Base-by-base conservation (phyloP, 2,888 invertebrate genomes). In the Stomorhina lunata region DNA sequence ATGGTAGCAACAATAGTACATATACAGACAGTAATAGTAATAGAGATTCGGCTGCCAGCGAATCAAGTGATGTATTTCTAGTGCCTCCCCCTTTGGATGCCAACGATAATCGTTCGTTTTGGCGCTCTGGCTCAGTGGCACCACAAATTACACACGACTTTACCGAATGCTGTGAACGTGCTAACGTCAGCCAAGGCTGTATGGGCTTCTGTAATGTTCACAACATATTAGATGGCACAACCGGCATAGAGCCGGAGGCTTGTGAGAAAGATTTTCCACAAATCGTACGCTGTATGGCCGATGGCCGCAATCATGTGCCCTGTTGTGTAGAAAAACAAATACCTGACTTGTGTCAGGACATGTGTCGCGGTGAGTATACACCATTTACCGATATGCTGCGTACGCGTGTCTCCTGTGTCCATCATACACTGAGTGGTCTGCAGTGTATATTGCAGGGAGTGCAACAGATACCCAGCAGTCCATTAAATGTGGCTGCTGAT, bases 371-470 rank as follows among this genome's bases (percentile, higher is more conserved):
- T 27, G 96, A 96, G 89, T 96, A 96, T 90, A 96, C 96, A 0
- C 94, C 95, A 0, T 96, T 96, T 81, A 96, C 96, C 0, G 96
- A 96, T 88, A 95, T 95, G 87, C 94, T 96, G 79, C 95, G 95
- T 90, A 96, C 96, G 0, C 95, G 96, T 87, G 96, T 96, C 89
- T 96, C 96, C 2, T 96, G 96, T 88, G 95, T 96, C 0, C 93
- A 95, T 0, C 96, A 96, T 87, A 96, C 96, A 85, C 94, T 96
- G 87, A 95, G 95, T 86, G 96, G 96, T 0, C 89, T 96, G 40
- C 95, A 96, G 73, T 96, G 96, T 88, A 96, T 96, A 85, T 94
- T 96, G 29, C 95, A 95, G 90, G 96, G 96, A 65, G 95, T 96
- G 79, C 90, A 91, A 84, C 85, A 90, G 66, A 88, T 96, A 29